These are phyloP conservation scores for Boloria euphrosyne DNA, from an alignment of 2,888 invertebrate species.

Conservation along the genomic window DNA sequence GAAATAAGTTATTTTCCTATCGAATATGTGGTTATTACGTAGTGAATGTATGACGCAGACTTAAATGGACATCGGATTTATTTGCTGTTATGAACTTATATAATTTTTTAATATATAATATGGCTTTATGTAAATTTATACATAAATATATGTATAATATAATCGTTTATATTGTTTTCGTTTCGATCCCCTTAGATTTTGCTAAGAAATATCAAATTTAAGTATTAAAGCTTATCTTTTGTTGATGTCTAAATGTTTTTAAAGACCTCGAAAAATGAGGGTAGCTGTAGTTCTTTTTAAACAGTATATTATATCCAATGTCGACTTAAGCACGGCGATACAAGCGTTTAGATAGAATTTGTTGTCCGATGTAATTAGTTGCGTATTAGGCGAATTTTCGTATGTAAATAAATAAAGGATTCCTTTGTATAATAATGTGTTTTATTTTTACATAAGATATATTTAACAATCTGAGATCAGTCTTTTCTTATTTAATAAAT, in stretches of 20 bases:
- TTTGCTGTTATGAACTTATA: too few relatives aligned
- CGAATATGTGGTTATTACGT: constrained; percentile 20
- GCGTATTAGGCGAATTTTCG: constrained; percentile 77
- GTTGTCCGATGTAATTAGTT: constrained; percentile 79
- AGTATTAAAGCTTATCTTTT: too few relatives aligned
- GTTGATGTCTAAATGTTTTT: too few relatives aligned
- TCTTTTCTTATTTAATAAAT: not conserved
- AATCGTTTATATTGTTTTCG: too few relatives aligned
- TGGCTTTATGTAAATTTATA: too few relatives aligned
- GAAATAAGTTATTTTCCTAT: constrained; percentile 1
- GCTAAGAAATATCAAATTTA: too few relatives aligned
- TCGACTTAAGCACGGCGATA: constrained; percentile 41
- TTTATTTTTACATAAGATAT: constrained; percentile 47
- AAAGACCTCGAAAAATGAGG: too few relatives aligned
- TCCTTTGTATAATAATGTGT: constrained; percentile 63
- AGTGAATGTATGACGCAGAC: constrained; percentile 14
- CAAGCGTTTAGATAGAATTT: constrained; percentile 73
- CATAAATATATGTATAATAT: too few relatives aligned
- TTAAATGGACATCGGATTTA: not conserved
- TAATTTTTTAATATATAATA: too few relatives aligned
- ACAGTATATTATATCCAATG: not conserved
- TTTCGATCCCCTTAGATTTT: too few relatives aligned
- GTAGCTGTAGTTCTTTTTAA: not conserved
- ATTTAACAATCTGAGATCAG: constrained; percentile 20
- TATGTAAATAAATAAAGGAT: constrained; percentile 81